Evolutionary conservation across 2,113 vertebrate genomes (phyloP).

Genomic region (Labeo catla): DNA sequence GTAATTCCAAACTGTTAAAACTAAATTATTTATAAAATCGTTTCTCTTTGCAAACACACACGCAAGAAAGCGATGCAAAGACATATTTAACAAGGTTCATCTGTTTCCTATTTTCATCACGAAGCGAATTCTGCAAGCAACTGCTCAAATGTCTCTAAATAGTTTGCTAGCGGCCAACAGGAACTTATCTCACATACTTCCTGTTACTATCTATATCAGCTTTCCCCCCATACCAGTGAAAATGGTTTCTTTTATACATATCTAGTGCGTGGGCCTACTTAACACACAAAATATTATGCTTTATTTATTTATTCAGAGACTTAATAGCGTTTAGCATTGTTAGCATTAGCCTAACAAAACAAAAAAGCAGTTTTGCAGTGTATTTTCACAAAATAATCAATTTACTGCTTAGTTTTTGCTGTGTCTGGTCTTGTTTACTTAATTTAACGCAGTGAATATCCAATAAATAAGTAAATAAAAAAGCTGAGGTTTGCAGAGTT

Average conservation of each 20-base stretch:
- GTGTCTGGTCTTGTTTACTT: background rate
- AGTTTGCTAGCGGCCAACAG: background rate
- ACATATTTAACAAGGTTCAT: background rate
- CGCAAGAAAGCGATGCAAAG: background rate
- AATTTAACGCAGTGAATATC: no score
- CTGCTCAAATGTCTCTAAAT: background rate
- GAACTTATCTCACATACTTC: conserved; percentile 17
- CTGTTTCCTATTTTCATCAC: background rate
- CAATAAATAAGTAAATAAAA: no score
- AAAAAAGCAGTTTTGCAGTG: no score
- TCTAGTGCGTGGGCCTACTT: background rate
- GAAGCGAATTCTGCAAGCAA: no score
- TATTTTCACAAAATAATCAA: background rate
- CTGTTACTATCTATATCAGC: background rate
- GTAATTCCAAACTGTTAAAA: background rate
- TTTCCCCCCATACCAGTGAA: background rate
- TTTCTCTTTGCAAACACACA: background rate
- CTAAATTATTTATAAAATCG: no score
- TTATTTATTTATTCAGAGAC: background rate
- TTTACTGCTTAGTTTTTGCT: background rate
- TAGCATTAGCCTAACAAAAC: background rate
- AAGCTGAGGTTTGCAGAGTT: no score
- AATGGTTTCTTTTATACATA: background rate
- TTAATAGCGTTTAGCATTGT: background rate
- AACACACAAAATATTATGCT: background rate